Evolutionary conservation across 2,888 invertebrate genomes (phyloP), one percentile per base, ranked within the genome.

Genomic region (Drosophila monieri): DNA sequence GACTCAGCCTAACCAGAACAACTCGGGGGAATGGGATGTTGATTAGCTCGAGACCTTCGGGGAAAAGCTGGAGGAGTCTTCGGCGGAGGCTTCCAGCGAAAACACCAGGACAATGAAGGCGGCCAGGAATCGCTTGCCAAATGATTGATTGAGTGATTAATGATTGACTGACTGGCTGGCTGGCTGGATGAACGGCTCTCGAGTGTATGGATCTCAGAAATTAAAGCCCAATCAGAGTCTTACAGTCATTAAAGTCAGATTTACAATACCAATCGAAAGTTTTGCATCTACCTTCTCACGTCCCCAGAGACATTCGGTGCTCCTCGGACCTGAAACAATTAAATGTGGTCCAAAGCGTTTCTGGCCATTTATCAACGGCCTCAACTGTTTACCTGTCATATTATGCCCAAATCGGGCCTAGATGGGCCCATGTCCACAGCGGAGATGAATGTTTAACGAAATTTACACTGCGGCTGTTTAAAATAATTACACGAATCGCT

Each of bases 101-200:
- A 76, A 75, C 80, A 73, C 76, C 77, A 74, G 76, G 73, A 78
- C 67, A 72, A 77, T 78, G 68, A 71, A 71, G 69, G 52, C 32
- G 35, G 60, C 44, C 53, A 70, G 52, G 56, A 57, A 62, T 55
- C 53, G 59, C 58, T 68, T 68, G 68, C 46, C 57, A 76, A 79
- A 77, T 89, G 86, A 90, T 89, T 89, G 89, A 89, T 88, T 87
- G 83, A 85, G 74, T 90, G 90, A 90, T 90, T 90, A 89, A 90
- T 90, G 88, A 88, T 85, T 74, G 68, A 78, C 71, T 65, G 65
- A 37, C 51, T 60, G 53, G 39, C 54, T 32, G 51, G 23, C 66
- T 66, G 77, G 27, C 8, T 8, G 9, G 15, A 0, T 41, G 41
- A 72, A 80, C 69, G 68, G 64, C 15, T 52, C 49, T 55, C 43